These are phyloP conservation scores for Pammene fasciana DNA, from an alignment of 2,888 invertebrate genomes.

Conservation along the genomic window DNA sequence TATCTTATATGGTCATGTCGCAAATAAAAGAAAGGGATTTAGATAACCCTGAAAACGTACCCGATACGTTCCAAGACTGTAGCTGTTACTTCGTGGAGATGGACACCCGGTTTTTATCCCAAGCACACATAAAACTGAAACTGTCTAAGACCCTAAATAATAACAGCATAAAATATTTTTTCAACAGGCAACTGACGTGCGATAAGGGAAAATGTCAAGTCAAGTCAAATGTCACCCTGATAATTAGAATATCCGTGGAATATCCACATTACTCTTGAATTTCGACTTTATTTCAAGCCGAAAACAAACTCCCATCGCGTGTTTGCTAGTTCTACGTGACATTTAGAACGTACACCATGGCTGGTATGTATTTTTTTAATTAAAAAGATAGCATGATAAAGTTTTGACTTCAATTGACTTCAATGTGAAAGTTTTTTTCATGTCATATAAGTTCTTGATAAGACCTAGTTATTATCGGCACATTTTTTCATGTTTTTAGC, in stretches of 20 bases:
- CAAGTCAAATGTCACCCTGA: conserved; percentile 35
- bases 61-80: no score
- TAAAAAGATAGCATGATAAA: conserved; percentile 11
- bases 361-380: conserved; percentile 58
- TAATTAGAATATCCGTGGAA: conserved; percentile 23
- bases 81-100: no score
- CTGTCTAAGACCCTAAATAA: no score
- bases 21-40: no score
- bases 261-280: conserved; percentile 23
- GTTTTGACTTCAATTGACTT: background rate
- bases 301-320: conserved; percentile 22
- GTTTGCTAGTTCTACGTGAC: conserved; percentile 55
- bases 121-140: no score
- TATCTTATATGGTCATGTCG: no score
- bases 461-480: conserved; percentile 30
- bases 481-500: conserved; percentile 8
- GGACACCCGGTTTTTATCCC: no score
- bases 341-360: conserved; percentile 57
- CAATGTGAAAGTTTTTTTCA: background rate
- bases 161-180: background rate
- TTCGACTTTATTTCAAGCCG: conserved; percentile 29
- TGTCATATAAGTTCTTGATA: background rate
- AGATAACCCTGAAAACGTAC: no score
- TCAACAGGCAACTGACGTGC: conserved; percentile 7
- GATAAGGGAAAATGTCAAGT: conserved; percentile 20